Base-by-base conservation (phyloP, 2,113 vertebrate species). In the Glaucidium brasilianum region DNA sequence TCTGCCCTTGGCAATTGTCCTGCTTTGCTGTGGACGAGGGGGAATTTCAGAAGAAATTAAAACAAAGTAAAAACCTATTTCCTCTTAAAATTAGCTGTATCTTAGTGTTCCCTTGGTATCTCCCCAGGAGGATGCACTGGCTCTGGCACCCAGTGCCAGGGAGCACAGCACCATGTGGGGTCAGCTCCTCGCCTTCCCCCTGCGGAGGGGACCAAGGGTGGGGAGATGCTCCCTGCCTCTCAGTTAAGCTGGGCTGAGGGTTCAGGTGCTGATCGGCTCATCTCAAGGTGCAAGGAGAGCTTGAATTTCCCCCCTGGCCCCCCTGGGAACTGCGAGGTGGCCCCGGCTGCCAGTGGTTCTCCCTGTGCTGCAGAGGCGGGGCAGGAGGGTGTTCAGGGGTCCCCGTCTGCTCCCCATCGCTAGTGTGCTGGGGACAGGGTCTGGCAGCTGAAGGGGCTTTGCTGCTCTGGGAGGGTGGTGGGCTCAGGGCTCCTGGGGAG, bases 381-480 rank as follows among this genome's bases (percentile, higher is more conserved):
- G 13, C 5, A 43, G 59, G 35, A 56, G 41, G 47, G 37, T 3
- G 6, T 15, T 39, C 5, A 2, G 62, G 45, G 58, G 23, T 32
- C 59, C 47, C 34, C 5, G 1, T 11, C 59, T 1, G 6, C 5
- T 72, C 9, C 18, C 47, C 58, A 12, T 41, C 1, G 0, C 39
- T 16, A 14, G 20, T 0, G 1, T 15, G 37, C 13, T 0, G 4
- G 26, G 50, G 58, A 23, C 0, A 2, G 58, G 14, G 26, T 18
- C 21, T 0, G 5, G 76, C 43, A n/a, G n/a, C 45, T 69, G n/a
- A 29, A 59, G n/a, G 27, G 50, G 68, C 37, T 88, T 35, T 35
- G 71, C 14, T 60, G 66, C 50, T 62, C 32, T 1, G 0, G 35
- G 52, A 47, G 22, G 10, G 47, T 11, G 34, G 6, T 39, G 59